phyloP scores from a whole-genome alignment of 2,797 vertebrate species.

The Thalassophryne amazonica region DNA sequence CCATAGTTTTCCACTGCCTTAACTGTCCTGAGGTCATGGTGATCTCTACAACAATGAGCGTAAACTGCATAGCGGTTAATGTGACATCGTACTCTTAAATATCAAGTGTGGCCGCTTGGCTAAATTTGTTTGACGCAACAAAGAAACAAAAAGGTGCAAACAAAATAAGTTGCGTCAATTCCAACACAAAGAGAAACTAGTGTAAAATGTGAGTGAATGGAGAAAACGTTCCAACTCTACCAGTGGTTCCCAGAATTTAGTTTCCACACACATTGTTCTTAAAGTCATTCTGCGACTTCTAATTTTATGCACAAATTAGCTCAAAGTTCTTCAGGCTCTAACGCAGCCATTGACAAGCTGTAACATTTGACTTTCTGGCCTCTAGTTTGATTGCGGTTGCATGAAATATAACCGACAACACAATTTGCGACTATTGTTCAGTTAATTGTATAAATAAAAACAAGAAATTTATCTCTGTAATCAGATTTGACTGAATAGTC shows the following conservation, averaged over 20 bases:
- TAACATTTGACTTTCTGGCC: slow-evolving; percentile 16
- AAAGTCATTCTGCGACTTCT: neutral
- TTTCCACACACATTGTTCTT: neutral
- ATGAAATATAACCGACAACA: neutral
- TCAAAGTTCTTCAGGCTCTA: slow-evolving; percentile 6
- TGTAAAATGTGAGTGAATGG: neutral
- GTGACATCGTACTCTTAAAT: neutral
- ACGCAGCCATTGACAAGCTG: slow-evolving; percentile 4
- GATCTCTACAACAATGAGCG: slow-evolving; percentile 48
- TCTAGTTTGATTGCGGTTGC: slow-evolving; percentile 31
- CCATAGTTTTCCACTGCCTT: slow-evolving; percentile 76
- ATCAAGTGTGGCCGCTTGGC: neutral
- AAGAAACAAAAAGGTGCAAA: slow-evolving; percentile 6
- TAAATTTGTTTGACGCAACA: neutral
- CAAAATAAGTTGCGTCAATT: neutral
- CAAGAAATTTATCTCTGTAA: too few relatives aligned
- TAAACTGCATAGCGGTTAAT: slow-evolving; percentile 9
- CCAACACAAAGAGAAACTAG: neutral
- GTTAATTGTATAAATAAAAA: too few relatives aligned
- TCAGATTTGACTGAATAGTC: too few relatives aligned
- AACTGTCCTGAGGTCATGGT: slow-evolving; percentile 41
- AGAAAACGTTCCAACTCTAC: slow-evolving; percentile 68
- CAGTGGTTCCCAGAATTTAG: neutral
- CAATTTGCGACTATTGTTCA: too few relatives aligned
- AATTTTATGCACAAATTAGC: slow-evolving; percentile 39